A percentile compares a stretch with the other conserved stretches of the same genome.
Evolutionary conservation across 2,888 invertebrate species (phyloP).

Genomic region (Acanthopleura granulata): DNA sequence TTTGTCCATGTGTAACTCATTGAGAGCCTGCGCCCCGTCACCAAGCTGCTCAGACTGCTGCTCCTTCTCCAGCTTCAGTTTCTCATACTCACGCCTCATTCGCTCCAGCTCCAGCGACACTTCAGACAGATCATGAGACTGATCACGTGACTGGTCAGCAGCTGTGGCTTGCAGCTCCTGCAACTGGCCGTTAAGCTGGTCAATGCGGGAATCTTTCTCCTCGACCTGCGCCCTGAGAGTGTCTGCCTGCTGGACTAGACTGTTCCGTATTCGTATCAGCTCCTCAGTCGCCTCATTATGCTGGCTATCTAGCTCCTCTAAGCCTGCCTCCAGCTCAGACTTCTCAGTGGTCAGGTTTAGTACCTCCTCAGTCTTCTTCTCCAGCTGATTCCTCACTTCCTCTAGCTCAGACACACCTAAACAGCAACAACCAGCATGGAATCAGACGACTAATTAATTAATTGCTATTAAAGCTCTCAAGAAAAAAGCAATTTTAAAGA

Average conservation of each 20-base stretch:
- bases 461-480: too few species aligned
- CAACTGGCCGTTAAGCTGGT: not conserved
- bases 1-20: slow-evolving; percentile 64
- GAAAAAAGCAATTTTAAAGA: too few species aligned
- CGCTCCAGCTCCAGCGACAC: slow-evolving; percentile 20
- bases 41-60: slow-evolving; percentile 23
- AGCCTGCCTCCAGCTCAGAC: slow-evolving; percentile 72
- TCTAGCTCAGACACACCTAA: not conserved
- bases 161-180: not conserved
- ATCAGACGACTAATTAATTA: too few species aligned
- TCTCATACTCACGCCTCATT: not conserved
- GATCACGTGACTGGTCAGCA: not conserved
- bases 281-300: slow-evolving; percentile 76
- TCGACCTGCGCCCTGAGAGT: slow-evolving; percentile 24
- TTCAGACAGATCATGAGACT: slow-evolving; percentile 5
- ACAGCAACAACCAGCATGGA: not conserved
- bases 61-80: slow-evolving; percentile 28
- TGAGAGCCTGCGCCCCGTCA: slow-evolving; percentile 52
- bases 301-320: slow-evolving; percentile 82
- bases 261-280: slow-evolving; percentile 47
- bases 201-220: slow-evolving; percentile 30
- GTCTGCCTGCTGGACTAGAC: slow-evolving; percentile 32
- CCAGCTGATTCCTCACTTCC: slow-evolving; percentile 28
- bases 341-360: slow-evolving; percentile 43
- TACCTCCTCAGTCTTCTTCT: slow-evolving; percentile 42